Base-by-base conservation (phyloP, 2,888 invertebrate species). In the Drosophila atripex region DNA sequence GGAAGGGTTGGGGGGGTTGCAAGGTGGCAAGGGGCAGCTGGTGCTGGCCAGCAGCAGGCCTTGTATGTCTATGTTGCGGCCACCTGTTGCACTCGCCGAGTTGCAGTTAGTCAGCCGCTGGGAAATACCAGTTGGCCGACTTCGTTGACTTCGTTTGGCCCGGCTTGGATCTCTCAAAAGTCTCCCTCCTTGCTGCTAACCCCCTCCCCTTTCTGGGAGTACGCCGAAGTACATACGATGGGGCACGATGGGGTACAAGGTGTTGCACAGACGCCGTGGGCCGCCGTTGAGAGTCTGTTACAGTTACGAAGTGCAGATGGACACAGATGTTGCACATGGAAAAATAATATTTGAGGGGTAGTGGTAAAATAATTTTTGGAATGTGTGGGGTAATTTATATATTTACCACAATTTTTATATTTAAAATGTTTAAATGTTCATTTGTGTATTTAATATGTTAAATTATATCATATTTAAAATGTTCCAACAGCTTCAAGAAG, bases 221-320 rank as follows among this genome's bases (percentile, higher is more conserved):
- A 11, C 35, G 35, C n/a, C 35, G n/a, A 35, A 35, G 35, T 35
- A 35, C 35, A n/a, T n/a, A n/a, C 35, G 6, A 35, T 35, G 35
- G 25, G 9, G 9, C 32, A 30, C 47, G 23, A 16, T n/a, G 35
- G 30, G 43, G 16, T 49, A 41, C 58, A 69, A 76, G 84, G 86
- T 82, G 86, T 84, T 82, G 87, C 84, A 55, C 87, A 82, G 82
- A 82, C 87, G 85, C 87, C 75, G 85, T 82, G 78, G 87, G 82
- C 85, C 71, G 84, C 71, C 72, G 77, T 70, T 70, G 76, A 74
- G 68, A 84, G 85, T 84, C 80, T 79, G 80, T 86, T 80, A 80
- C 80, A 80, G 80, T 80, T 80, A 82, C 56, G 51, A 72, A 58
- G 71, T 64, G 59, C 76, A 65, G 80, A 73, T 80, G 47, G 52